phyloP scores from a whole-genome alignment of 2,888 invertebrate species.

The Pecten maximus region DNA sequence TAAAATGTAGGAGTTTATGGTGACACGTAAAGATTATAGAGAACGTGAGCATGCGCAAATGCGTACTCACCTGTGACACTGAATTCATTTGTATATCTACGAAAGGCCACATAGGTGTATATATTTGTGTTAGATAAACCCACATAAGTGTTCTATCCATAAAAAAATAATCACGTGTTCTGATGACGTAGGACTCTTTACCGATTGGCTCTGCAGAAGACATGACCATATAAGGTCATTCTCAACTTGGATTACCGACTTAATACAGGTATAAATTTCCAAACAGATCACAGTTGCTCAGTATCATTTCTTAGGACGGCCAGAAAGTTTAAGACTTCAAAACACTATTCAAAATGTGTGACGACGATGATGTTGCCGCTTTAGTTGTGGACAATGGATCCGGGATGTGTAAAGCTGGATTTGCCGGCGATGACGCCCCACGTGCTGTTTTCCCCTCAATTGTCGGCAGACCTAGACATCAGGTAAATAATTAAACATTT shows the following conservation, averaged over 20 bases:
- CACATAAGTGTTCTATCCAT: not conserved
- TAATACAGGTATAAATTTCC: not conserved
- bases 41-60: not conserved
- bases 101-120: not conserved
- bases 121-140: not conserved
- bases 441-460: constrained; percentile 93
- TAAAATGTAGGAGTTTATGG: not conserved
- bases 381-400: constrained; percentile 80
- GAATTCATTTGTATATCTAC: not conserved
- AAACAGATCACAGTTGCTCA: not conserved
- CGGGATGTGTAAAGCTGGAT: constrained; percentile 88
- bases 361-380: constrained; percentile 33
- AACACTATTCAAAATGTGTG: constrained; percentile 4
- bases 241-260: not conserved
- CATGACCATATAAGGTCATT: not conserved
- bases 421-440: constrained; percentile 89
- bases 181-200: not conserved
- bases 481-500: constrained; percentile 46
- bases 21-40: not conserved
- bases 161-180: not conserved
- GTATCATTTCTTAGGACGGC: not conserved
- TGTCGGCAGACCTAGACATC: constrained; percentile 86
- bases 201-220: not conserved
- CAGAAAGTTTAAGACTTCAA: not conserved
- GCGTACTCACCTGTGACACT: not conserved